A percentile compares a stretch with the other conserved stretches of the same genome.
phyloP scores from a whole-genome alignment of 2,888 invertebrate genomes.

The Apocheima hispidaria region DNA sequence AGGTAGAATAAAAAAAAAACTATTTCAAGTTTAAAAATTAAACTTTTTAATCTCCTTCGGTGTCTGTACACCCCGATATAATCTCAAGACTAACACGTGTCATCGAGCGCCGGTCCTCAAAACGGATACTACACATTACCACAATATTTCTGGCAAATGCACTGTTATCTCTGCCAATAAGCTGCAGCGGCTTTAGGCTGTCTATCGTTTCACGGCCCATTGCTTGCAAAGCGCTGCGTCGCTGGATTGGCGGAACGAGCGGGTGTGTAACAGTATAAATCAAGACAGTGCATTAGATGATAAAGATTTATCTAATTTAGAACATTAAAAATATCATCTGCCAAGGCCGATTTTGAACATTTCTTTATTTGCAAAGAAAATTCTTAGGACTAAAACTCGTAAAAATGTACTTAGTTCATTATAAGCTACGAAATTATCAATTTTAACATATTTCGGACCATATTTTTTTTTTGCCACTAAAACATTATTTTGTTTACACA shows the following conservation, averaged over 20 bases:
- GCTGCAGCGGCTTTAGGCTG: conserved; percentile 39
- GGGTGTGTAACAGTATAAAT: background rate
- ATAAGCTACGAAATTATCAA: too few relatives aligned
- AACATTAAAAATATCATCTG: too few relatives aligned
- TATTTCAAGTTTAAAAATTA: background rate
- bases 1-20: too few relatives aligned
- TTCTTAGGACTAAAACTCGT: too few relatives aligned
- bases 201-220: conserved; percentile 41
- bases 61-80: conserved; percentile 6
- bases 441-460: too few relatives aligned
- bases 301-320: background rate
- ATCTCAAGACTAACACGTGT: conserved; percentile 9
- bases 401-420: too few relatives aligned
- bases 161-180: conserved; percentile 28
- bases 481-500: too few relatives aligned
- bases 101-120: conserved; percentile 6
- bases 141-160: conserved; percentile 28
- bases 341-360: too few relatives aligned
- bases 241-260: conserved; percentile 20
- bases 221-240: conserved; percentile 38
- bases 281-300: background rate
- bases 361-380: too few relatives aligned
- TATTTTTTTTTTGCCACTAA: too few relatives aligned
- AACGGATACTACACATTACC: conserved; percentile 20
- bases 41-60: background rate